Evolutionary conservation across 2,888 invertebrate genomes (phyloP), one percentile per base, ranked within the genome.

Genomic region (Drosophila mulleri): DNA sequence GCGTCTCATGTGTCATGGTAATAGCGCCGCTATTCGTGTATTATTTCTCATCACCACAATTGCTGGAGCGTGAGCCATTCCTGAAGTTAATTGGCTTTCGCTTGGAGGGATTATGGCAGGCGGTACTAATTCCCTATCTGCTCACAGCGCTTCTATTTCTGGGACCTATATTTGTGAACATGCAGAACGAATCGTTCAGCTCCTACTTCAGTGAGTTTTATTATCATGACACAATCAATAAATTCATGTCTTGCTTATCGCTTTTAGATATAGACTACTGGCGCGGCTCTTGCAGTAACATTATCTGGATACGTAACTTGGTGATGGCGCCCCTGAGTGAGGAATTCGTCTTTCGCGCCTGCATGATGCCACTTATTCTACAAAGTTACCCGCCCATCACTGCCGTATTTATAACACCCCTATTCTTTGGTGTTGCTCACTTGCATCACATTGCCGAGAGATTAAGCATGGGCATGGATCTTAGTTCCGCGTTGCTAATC

Each of bases 351-450:
- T 99, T 98, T 93, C 94, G 99, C 78, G 97, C 98, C 1, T 98
- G 98, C 91, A 98, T 99, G 98, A 94, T 98, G 93, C 98, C 98
- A 6, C 92, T 98, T 45, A 94, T 99, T 47, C 93, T 98, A 78
- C 97, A 98, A 90, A 96, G 97, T 90, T 95, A 98, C 83, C 93
- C 95, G 32, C 96, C 96, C 0, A 92, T 95, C 39, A 94, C 94
- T 67, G 96, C 97, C 26, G 95, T 98, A 52, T 96, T 98, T 85
- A 94, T 97, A 73, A 97, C 97, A 78, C 98, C 98, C 1, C 91
- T 98, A 26, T 97, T 98, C 85, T 99, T 99, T 94, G 98, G 98
- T 50, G 95, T 97, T 2, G 98, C 98, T 58, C 98, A 98, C 94
- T 96, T 98, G 88, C 98, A 98, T 94, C 98, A 98, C 89, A 95